Evolutionary conservation across 2,888 invertebrate species (phyloP), one percentile per base, ranked within the genome.

Genomic region (Heliconius cydno): DNA sequence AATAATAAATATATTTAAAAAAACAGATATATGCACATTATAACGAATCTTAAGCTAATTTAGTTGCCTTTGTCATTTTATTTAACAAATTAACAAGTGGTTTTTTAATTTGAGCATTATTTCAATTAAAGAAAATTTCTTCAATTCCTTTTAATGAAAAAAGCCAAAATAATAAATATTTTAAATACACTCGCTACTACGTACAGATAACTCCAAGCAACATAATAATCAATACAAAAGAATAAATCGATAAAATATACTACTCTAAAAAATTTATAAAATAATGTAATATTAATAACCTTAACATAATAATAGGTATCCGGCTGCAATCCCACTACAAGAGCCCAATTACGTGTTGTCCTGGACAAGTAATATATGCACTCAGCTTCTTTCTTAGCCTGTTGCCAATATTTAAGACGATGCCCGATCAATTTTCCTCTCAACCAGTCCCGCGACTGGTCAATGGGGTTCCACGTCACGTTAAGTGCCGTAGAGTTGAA

Each of bases 221-320:
- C 30, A 30, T 30, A 30, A 30, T 30, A 30, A 30, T 30, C 30
- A 22, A 22, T 22, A 57, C 57, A 22, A 22, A 57, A 57, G 19
- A 19, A 1, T 6, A 57, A 57, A 57, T 22, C 22, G 9, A 57
- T 46, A 46, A 15, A 46, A 46, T 52, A 52, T 3, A 22, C 22
- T 9, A 22, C 52, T 19, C 52, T 22, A 52, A 52, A 19, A 52
- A 52, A 52, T 3, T 0, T 52, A 52, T 52, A 52, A 52, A 22
- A 22, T 7, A 60, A 9, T 60, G n/a, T 60, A 60, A 34, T 30
- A 30, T 30, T 60, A 60, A n/a, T 60, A n/a, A 95, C 97, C 95
- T 98, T 98, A 0, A 99, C 98, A 87, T 96, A 97, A 92, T 99
- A 99, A 89, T 98, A 98, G 0, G 98, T 98, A 90, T 99, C 97